phyloP scores from a whole-genome alignment of 2,113 vertebrate species.

The Siniperca chuatsi region DNA sequence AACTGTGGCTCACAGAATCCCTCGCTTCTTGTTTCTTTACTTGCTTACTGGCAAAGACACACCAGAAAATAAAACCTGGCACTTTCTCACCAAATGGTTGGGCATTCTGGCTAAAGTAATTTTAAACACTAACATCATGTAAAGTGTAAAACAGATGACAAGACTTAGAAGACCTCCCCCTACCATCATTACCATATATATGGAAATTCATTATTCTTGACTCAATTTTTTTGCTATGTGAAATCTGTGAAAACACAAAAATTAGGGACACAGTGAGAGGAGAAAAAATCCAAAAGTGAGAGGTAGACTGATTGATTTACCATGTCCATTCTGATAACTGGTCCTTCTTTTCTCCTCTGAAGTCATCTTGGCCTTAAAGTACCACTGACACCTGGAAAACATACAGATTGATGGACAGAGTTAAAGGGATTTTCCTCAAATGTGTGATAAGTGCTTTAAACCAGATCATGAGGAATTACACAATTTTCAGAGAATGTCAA shows the following conservation, averaged over 20 bases:
- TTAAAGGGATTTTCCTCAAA: conserved; percentile 2
- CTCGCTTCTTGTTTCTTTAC: not conserved
- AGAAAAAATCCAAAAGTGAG: not conserved
- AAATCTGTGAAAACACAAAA: not conserved
- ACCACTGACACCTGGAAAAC: conserved; percentile 93
- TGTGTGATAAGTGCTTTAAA: not conserved
- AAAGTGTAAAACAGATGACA: conserved; percentile 4
- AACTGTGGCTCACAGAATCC: not conserved
- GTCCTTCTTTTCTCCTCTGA: conserved; percentile 94
- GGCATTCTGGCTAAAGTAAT: not conserved
- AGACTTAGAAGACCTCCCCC: not conserved
- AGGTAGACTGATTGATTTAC: conserved; percentile 81
- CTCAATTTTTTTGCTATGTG: not conserved
- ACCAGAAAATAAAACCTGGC: conserved; percentile 3
- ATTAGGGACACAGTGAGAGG: not conserved
- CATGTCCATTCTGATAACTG: conserved; percentile 90
- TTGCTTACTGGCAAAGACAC: not conserved
- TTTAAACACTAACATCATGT: not conserved
- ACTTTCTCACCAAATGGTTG: conserved; percentile 4
- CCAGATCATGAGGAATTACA: not conserved
- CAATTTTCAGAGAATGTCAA: not conserved
- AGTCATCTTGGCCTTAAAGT: conserved; percentile 97
- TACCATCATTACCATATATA: not conserved
- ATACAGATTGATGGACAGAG: conserved; percentile 25
- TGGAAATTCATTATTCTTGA: not conserved